These are phyloP conservation scores for Spinus pinus DNA, from an alignment of 2,797 vertebrate genomes.

Conservation along the genomic window DNA sequence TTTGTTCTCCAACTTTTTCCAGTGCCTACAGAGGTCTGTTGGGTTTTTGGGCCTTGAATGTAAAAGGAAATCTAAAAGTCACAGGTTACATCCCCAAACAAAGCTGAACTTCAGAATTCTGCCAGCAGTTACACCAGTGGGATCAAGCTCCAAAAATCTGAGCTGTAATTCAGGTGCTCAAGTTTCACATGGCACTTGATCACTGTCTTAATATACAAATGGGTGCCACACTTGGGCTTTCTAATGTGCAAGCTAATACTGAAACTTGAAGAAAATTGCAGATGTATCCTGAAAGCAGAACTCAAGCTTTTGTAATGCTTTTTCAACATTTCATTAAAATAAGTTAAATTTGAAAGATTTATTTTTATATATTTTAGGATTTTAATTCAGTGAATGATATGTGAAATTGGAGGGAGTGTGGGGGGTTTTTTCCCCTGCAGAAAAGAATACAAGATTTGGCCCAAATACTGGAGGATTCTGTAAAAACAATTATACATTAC, in stretches of 20 bases:
- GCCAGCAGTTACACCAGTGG: background rate
- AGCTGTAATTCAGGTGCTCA: background rate
- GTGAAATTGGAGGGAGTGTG: background rate
- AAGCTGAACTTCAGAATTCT: background rate
- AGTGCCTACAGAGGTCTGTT: background rate
- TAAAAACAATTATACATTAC: background rate
- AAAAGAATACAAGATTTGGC: background rate
- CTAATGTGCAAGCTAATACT: background rate
- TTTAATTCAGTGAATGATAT: background rate
- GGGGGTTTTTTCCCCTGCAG: background rate
- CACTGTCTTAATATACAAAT: background rate
- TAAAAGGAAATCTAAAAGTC: background rate
- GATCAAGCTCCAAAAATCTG: background rate
- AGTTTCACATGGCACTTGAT: background rate
- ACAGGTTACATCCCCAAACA: background rate
- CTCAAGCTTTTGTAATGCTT: background rate
- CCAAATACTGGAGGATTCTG: background rate
- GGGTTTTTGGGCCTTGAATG: background rate
- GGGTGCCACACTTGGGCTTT: background rate
- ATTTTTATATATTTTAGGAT: background rate
- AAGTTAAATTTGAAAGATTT: background rate
- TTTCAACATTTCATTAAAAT: background rate
- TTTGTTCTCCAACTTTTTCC: background rate
- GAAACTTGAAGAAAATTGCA: background rate
- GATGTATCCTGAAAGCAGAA: background rate